These are phyloP conservation scores for Picus viridis DNA, from an alignment of 2,797 vertebrate genomes.

Conservation along the genomic window DNA sequence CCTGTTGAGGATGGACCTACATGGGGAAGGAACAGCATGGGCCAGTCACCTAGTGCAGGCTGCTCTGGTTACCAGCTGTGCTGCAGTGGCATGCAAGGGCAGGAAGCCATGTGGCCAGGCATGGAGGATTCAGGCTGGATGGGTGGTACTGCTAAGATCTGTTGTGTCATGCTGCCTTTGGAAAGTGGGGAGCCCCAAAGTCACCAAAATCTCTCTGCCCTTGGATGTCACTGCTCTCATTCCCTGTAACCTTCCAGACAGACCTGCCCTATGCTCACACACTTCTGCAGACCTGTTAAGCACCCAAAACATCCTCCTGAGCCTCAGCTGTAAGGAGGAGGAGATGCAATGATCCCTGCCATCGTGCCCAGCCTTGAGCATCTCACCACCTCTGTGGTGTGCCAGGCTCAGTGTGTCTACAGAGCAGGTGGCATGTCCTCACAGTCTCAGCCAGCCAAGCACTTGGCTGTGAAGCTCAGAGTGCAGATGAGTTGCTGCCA, in stretches of 20 bases:
- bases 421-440: background rate
- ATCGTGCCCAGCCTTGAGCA: background rate
- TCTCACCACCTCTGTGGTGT: accelerated
- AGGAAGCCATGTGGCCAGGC: background rate
- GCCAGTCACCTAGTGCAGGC: accelerated
- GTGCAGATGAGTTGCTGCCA: background rate
- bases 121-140: background rate
- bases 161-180: background rate
- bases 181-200: background rate
- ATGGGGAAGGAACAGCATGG: accelerated
- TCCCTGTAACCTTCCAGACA: background rate
- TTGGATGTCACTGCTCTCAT: accelerated
- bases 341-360: accelerated
- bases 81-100: accelerated
- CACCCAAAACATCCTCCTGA: background rate
- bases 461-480: background rate
- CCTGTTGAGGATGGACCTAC: accelerated
- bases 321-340: background rate
- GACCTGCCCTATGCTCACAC: accelerated
- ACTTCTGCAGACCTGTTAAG: accelerated
- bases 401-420: accelerated
- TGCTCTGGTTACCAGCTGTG: background rate
- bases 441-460: accelerated
- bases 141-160: background rate
- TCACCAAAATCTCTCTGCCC: background rate